These are phyloP conservation scores for Campoplex capitator DNA, from an alignment of 2,888 invertebrate species.

Conservation along the genomic window DNA sequence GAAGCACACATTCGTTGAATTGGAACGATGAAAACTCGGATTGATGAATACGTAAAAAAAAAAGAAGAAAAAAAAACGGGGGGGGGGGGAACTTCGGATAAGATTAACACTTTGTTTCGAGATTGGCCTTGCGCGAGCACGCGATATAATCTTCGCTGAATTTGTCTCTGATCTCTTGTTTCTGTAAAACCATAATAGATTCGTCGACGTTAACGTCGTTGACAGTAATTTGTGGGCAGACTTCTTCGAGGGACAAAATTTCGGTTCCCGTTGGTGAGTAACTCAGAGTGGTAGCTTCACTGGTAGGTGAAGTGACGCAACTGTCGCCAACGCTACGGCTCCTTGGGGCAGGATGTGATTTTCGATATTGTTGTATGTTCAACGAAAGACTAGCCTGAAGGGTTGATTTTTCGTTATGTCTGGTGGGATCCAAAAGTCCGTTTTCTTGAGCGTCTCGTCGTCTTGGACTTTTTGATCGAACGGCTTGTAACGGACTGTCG, in stretches of 20 bases:
- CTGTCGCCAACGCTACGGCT: slow-evolving; percentile 80
- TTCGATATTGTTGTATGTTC: slow-evolving; percentile 76
- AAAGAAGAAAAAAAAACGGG: no score
- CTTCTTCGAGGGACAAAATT: slow-evolving; percentile 80
- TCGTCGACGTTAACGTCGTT: slow-evolving; percentile 49
- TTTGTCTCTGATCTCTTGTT: slow-evolving; percentile 71
- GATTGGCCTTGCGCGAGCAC: slow-evolving; percentile 74
- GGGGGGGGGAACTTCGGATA: neutral
- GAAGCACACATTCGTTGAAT: neutral
- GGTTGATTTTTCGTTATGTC: slow-evolving; percentile 72
- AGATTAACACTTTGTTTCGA: slow-evolving; percentile 75
- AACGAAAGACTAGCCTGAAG: slow-evolving; percentile 78
- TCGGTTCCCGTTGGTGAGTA: slow-evolving; percentile 81
- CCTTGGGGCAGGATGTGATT: slow-evolving; percentile 73
- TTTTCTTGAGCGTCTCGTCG: slow-evolving; percentile 42
- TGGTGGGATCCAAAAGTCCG: slow-evolving; percentile 29
- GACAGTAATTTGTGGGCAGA: slow-evolving; percentile 71
- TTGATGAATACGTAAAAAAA: neutral
- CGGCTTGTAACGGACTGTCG: slow-evolving; percentile 80
- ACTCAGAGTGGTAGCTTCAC: slow-evolving; percentile 78
- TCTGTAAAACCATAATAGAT: slow-evolving; percentile 54
- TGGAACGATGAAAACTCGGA: neutral
- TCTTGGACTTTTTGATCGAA: slow-evolving; percentile 55
- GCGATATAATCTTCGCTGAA: slow-evolving; percentile 71
- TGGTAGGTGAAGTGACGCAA: slow-evolving; percentile 81